Conservation (phyloP, 2,888 invertebrate genomes). For the Chelonus formosanus region DNA sequence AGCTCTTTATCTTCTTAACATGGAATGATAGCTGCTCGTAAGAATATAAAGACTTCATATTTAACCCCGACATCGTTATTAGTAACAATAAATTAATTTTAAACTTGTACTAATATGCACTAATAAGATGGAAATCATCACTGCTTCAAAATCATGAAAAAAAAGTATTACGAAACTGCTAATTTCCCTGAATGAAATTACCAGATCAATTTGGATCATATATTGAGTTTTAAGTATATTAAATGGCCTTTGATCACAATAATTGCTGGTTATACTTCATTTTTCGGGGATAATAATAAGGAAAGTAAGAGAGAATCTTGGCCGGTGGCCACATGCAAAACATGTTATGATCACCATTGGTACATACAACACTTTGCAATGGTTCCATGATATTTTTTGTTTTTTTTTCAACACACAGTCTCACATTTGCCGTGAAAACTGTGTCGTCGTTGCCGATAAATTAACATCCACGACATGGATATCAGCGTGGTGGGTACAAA, state of each 20-base stretch:
- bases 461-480: conserved; percentile 41
- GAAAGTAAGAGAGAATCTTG: conserved; percentile 12
- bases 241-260: conserved; percentile 48
- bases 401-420: too few species aligned
- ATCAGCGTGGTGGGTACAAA: conserved; percentile 46
- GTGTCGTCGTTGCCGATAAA: conserved; percentile 42
- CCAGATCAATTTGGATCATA: conserved; percentile 12
- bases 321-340: conserved; percentile 35
- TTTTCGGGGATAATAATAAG: conserved; percentile 49
- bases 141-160: not conserved
- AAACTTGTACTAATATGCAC: too few species aligned
- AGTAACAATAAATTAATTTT: too few species aligned
- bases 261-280: conserved; percentile 53
- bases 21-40: too few species aligned
- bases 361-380: conserved; percentile 26
- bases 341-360: conserved; percentile 31
- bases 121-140: conserved; percentile 1
- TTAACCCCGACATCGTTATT: too few species aligned
- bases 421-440: conserved; percentile 25
- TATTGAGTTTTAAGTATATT: conserved; percentile 13
- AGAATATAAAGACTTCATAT: too few species aligned
- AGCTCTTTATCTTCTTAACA: conserved; percentile 1
- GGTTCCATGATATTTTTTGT: not conserved
- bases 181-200: conserved; percentile 13
- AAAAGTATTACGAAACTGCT: not conserved